Conservation (phyloP, 2,113 vertebrate genomes). For the Chlorodrepanis virens region DNA sequence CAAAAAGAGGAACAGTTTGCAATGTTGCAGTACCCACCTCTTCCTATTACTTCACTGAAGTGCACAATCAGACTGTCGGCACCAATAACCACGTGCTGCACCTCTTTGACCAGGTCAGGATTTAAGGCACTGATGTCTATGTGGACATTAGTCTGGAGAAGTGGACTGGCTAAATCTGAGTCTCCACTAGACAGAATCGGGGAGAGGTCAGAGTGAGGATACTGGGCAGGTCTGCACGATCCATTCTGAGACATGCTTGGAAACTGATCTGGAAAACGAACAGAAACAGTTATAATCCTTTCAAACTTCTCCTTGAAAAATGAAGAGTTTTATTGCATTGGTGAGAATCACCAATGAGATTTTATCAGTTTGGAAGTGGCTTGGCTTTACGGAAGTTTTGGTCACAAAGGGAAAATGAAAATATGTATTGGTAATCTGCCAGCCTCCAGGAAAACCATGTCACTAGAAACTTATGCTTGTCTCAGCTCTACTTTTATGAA, state of each 20-base stretch:
- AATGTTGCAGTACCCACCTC: slow-evolving; percentile 80
- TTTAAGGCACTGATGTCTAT: slow-evolving; percentile 91
- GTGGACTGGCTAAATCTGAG: slow-evolving; percentile 88
- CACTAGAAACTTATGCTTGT: background rate
- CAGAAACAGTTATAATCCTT: background rate
- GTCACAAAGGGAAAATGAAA: slow-evolving; percentile 46
- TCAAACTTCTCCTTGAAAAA: background rate
- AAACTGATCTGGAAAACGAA: slow-evolving; percentile 86
- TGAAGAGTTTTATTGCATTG: background rate
- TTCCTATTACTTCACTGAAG: slow-evolving; percentile 92
- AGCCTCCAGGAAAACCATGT: background rate
- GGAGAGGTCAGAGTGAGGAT: slow-evolving; percentile 89
- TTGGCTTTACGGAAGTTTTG: background rate
- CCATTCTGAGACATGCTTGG: slow-evolving; percentile 86
- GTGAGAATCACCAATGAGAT: background rate
- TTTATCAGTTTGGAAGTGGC: slow-evolving; percentile 3
- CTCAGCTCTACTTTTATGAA: background rate
- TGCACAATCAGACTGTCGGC: slow-evolving; percentile 90
- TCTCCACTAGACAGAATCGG: slow-evolving; percentile 84
- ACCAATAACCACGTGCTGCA: slow-evolving; percentile 94
- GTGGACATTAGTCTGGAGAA: slow-evolving; percentile 87
- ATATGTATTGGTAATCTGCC: slow-evolving; percentile 11
- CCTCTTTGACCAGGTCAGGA: slow-evolving; percentile 92
- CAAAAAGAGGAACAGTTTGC: slow-evolving; percentile 1
- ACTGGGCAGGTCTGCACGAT: slow-evolving; percentile 83